A percentile compares a stretch with the other conserved stretches of the same genome.
These are phyloP conservation scores for Cyanocitta stelleri DNA, from an alignment of 2,113 vertebrate genomes.

Conservation along the genomic window DNA sequence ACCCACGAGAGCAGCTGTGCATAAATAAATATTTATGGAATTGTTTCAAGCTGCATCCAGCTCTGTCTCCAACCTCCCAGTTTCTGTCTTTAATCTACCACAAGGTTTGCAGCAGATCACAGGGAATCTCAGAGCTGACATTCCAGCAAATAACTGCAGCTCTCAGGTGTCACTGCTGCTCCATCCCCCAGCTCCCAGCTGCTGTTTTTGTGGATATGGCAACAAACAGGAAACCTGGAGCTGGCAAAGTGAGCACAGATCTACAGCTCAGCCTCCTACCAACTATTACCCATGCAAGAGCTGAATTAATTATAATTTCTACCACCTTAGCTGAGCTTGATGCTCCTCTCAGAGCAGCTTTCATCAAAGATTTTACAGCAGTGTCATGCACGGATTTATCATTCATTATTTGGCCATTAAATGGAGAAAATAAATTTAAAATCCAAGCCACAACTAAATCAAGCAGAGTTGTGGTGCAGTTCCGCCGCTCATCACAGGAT, in stretches of 20 bases:
- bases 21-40: not conserved
- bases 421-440: not conserved
- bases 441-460: not conserved
- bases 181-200: not conserved
- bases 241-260: not conserved
- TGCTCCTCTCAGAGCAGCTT: not conserved
- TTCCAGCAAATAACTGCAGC: not conserved
- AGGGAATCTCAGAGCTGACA: not conserved
- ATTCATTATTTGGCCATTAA: not conserved
- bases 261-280: not conserved
- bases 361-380: not conserved
- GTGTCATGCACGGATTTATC: not conserved
- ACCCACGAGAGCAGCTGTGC: not conserved
- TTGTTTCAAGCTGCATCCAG: not conserved
- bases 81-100: not conserved
- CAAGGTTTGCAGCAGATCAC: not conserved
- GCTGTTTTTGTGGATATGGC: not conserved
- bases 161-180: not conserved
- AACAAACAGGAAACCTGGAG: not conserved
- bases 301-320: not conserved
- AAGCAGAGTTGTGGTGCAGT: not conserved
- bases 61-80: not conserved
- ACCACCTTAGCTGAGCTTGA: not conserved
- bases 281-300: not conserved
- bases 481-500: not conserved